Percentiles rank a stretch among this genome's conserved stretches.
These are phyloP conservation scores for Catocala fraxini DNA, from an alignment of 2,888 invertebrate species.

Conservation along the genomic window DNA sequence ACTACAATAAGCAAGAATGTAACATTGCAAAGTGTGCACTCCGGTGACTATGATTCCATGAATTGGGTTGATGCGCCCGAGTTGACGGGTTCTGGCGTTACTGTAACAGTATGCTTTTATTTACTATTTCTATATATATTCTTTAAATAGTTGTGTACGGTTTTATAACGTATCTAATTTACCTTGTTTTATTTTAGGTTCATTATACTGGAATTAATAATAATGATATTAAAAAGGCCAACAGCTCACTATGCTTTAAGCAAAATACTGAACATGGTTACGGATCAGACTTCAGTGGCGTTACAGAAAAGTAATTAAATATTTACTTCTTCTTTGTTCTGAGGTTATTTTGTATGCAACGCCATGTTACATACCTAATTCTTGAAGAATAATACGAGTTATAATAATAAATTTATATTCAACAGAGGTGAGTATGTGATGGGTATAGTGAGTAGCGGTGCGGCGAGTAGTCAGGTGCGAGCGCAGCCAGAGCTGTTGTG, in stretches of 20 bases:
- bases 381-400: too few relatives aligned
- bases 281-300: background rate
- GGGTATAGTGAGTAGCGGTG: constrained; percentile 85
- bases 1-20: constrained; percentile 25
- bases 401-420: too few relatives aligned
- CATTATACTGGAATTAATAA: background rate
- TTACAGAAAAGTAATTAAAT: background rate
- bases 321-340: background rate
- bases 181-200: too few relatives aligned
- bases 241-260: too few relatives aligned
- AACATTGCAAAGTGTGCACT: constrained; percentile 44
- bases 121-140: too few relatives aligned
- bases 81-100: constrained; percentile 41
- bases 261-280: background rate
- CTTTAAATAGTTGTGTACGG: too few relatives aligned
- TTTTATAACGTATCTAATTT: too few relatives aligned
- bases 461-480: constrained; percentile 84
- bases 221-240: background rate
- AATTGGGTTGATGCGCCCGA: constrained; percentile 30
- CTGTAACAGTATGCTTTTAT: constrained; percentile 57
- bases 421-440: constrained; percentile 83
- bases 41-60: constrained; percentile 34
- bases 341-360: background rate
- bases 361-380: too few relatives aligned
- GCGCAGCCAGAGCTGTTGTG: constrained; percentile 74